These are phyloP conservation scores for Cyclopterus lumpus DNA, from an alignment of 2,797 vertebrate species.

Conservation along the genomic window DNA sequence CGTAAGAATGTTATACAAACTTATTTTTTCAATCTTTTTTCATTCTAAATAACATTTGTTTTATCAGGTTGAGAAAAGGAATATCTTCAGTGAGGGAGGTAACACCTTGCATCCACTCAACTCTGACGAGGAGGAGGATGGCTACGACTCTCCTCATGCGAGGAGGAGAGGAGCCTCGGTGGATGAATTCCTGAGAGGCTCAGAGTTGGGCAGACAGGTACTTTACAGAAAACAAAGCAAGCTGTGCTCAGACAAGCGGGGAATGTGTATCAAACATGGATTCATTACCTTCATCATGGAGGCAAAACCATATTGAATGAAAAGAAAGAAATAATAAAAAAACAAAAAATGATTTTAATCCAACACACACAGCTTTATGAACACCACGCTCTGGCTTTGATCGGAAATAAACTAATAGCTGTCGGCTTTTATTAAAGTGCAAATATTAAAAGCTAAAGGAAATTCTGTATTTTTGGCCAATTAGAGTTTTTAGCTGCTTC, in stretches of 20 bases:
- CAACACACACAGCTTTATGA: neutral
- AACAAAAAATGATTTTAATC: neutral
- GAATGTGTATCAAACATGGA: neutral
- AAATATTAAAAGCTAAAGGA: neutral
- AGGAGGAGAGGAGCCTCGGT: slow-evolving; percentile 92
- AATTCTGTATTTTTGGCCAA: neutral
- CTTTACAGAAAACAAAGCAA: slow-evolving; percentile 39
- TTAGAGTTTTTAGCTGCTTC: neutral
- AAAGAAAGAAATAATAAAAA: no score
- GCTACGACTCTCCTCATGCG: slow-evolving; percentile 88
- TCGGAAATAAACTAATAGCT: neutral
- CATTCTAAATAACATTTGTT: slow-evolving; percentile 10
- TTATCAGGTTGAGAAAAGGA: slow-evolving; percentile 91
- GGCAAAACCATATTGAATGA: neutral
- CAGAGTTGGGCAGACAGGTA: slow-evolving; percentile 94
- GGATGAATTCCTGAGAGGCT: slow-evolving; percentile 96
- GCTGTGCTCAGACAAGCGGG: slow-evolving; percentile 20
- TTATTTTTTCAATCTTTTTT: neutral
- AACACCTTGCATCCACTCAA: slow-evolving; percentile 83
- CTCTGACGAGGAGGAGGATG: slow-evolving; percentile 95
- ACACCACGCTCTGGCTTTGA: neutral
- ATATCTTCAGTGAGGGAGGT: slow-evolving; percentile 89
- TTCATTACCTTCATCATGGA: neutral
- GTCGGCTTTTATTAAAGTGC: neutral
- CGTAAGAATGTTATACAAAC: neutral